These are phyloP conservation scores for Takifugu rubripes DNA, from an alignment of 2,797 vertebrate genomes.

Conservation along the genomic window DNA sequence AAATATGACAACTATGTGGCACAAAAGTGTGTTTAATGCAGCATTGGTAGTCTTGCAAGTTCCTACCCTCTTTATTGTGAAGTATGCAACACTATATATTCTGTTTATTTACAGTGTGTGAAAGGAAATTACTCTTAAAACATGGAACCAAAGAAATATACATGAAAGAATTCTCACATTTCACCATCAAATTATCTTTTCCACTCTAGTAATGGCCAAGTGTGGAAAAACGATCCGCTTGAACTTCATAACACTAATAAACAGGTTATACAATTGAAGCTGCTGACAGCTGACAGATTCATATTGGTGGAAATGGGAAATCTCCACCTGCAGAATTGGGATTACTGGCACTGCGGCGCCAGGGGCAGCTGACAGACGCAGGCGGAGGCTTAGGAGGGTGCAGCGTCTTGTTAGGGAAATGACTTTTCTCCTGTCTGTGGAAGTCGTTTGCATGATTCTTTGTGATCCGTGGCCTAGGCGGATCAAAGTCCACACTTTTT, in stretches of 20 bases:
- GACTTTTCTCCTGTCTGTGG: slow-evolving; percentile 46
- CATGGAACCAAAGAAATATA: slow-evolving; percentile 45
- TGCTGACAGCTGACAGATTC: slow-evolving; percentile 31
- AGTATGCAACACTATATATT: slow-evolving; percentile 5
- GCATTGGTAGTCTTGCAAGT: slow-evolving; percentile 45
- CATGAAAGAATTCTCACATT: slow-evolving; percentile 41
- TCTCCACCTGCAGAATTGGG: slow-evolving; percentile 42
- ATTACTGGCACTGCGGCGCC: slow-evolving; percentile 54
- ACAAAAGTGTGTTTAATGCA: slow-evolving; percentile 31
- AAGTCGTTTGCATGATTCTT: slow-evolving; percentile 42
- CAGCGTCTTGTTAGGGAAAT: slow-evolving; percentile 61
- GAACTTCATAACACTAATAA: background rate
- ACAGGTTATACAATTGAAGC: background rate
- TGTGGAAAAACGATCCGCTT: background rate
- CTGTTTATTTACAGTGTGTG: slow-evolving; percentile 24
- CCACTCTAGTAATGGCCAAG: background rate
- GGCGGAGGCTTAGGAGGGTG: slow-evolving; percentile 33
- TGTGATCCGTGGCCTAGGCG: slow-evolving; percentile 34
- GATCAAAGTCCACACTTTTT: slow-evolving; percentile 63
- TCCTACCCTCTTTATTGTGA: slow-evolving; percentile 22
- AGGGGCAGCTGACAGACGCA: slow-evolving; percentile 37
- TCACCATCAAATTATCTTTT: slow-evolving; percentile 27
- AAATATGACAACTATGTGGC: slow-evolving; percentile 36
- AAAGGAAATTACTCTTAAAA: slow-evolving; percentile 20
- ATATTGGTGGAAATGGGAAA: slow-evolving; percentile 33